These are phyloP conservation scores for Tetragonula carbonaria DNA, from an alignment of 2,888 invertebrate genomes.

Conservation along the genomic window DNA sequence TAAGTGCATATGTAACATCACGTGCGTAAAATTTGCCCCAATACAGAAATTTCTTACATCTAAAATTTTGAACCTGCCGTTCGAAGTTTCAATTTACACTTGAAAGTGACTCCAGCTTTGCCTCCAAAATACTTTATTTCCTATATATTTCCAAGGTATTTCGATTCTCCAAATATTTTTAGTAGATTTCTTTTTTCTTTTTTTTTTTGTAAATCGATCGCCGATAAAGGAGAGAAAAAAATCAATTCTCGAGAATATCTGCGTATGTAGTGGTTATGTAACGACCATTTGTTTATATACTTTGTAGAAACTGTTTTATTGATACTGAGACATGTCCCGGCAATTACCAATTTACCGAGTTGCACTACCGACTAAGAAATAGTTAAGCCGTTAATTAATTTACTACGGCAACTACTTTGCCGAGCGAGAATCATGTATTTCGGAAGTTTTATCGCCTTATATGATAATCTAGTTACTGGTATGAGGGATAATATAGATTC, in stretches of 20 bases:
- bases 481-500: conserved; percentile 14
- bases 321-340: conserved; percentile 2
- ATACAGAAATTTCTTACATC: neutral
- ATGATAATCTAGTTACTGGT: conserved; percentile 27
- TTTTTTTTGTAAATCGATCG: neutral
- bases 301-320: conserved; percentile 30
- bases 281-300: conserved; percentile 19
- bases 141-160: too few relatives aligned
- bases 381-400: neutral
- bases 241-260: neutral
- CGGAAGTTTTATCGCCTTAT: conserved; percentile 32
- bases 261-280: conserved; percentile 13
- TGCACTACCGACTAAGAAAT: conserved; percentile 12
- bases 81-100: neutral
- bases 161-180: too few relatives aligned
- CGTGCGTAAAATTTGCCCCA: conserved; percentile 1
- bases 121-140: too few relatives aligned
- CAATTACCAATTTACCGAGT: conserved; percentile 33
- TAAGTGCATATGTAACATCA: conserved; percentile 12
- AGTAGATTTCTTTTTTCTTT: neutral
- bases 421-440: conserved; percentile 12
- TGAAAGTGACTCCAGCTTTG: neutral
- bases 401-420: conserved; percentile 3
- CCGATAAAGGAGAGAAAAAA: conserved; percentile 1
- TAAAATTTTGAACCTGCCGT: neutral